A percentile compares a stretch with the other conserved stretches of the same genome.
These are phyloP conservation scores for Eupithecia dodoneata DNA, from an alignment of 2,888 invertebrate genomes.

Conservation along the genomic window DNA sequence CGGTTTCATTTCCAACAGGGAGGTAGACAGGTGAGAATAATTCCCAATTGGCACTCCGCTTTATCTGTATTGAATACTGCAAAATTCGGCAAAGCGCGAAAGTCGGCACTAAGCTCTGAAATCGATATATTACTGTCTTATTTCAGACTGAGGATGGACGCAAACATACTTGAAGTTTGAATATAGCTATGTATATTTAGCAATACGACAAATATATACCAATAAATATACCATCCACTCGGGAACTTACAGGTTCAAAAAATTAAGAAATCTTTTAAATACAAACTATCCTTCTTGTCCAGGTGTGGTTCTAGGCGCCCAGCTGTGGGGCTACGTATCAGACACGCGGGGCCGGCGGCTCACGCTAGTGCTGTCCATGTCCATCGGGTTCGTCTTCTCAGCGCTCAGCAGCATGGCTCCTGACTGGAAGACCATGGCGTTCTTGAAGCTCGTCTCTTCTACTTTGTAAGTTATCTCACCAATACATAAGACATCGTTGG, in stretches of 20 bases:
- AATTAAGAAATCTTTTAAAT: neutral
- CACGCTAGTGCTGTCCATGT: constrained; percentile 75
- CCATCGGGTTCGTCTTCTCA: constrained; percentile 73
- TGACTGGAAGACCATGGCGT: constrained; percentile 74
- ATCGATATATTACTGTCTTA: no score
- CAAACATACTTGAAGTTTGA: no score
- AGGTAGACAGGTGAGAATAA: no score
- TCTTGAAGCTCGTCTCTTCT: constrained; percentile 72
- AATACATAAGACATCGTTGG: neutral
- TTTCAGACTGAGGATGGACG: no score
- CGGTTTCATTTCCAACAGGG: no score
- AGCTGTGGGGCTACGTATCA: constrained; percentile 78
- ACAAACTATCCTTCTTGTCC: constrained; percentile 3
- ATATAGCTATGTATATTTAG: no score
- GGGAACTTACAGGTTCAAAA: neutral
- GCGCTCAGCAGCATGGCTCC: constrained; percentile 74
- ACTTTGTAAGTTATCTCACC: constrained; percentile 73
- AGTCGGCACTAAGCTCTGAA: no score
- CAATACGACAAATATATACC: no score
- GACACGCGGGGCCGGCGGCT: constrained; percentile 74
- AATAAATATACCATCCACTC: no score
- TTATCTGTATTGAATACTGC: no score
- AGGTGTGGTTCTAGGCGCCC: constrained; percentile 78
- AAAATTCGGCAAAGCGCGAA: no score
- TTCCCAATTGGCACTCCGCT: no score